Percentiles rank a stretch among this genome's conserved stretches.
These are phyloP conservation scores for Salvelinus alpinus DNA, from an alignment of 2,113 vertebrate species.

Conservation along the genomic window DNA sequence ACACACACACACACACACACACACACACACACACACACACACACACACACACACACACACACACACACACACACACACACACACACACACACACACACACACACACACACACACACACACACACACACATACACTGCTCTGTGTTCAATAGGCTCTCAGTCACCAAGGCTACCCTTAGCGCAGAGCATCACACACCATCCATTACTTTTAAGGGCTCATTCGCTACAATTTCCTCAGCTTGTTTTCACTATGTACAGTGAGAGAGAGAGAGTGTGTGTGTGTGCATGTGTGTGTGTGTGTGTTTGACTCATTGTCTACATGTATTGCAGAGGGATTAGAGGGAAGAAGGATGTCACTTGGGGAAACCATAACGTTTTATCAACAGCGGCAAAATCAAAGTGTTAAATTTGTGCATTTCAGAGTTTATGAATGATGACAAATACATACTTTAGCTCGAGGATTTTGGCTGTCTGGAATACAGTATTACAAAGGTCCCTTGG, in stretches of 20 bases:
- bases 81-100: background rate
- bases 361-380: background rate
- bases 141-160: too few relatives aligned
- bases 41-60: background rate
- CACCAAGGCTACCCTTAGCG: background rate
- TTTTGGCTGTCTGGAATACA: background rate
- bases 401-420: background rate
- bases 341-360: background rate
- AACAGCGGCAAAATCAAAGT: background rate
- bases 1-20: background rate
- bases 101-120: background rate
- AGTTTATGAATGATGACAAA: conserved; percentile 3
- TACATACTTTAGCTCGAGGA: background rate
- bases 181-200: background rate
- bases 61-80: background rate
- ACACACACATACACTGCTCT: background rate
- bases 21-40: background rate
- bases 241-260: background rate
- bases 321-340: background rate
- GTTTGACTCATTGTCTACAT: background rate
- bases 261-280: background rate
- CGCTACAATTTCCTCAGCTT: background rate
- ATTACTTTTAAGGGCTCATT: conserved; percentile 9
- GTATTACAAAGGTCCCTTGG: background rate
- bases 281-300: too few relatives aligned